Conservation (phyloP, 2,797 vertebrate genomes). For the Rhabdophis nuchalis region DNA sequence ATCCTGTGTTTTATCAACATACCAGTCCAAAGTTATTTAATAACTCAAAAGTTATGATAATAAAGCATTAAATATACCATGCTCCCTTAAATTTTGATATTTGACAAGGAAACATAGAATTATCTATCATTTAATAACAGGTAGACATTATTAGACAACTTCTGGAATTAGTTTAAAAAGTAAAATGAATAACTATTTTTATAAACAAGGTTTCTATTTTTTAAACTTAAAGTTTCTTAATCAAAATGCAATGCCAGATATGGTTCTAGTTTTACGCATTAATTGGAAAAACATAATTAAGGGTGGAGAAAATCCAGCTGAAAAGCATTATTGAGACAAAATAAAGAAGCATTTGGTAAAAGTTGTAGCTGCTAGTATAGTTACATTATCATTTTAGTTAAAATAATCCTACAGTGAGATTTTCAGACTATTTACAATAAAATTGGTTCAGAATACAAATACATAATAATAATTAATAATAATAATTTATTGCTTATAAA, state of each 20-base stretch:
- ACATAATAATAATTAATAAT: too few species aligned
- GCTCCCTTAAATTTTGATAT: neutral
- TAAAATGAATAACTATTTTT: constrained; percentile 14
- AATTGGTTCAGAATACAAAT: neutral
- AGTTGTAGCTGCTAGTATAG: neutral
- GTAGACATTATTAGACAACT: constrained; percentile 13
- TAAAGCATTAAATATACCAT: neutral
- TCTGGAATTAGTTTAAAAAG: constrained; percentile 5
- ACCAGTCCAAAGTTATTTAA: neutral
- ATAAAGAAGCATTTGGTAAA: neutral
- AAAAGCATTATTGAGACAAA: neutral
- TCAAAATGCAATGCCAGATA: neutral
- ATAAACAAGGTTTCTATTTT: constrained; percentile 26
- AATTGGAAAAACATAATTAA: rapidly evolving
- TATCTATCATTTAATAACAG: neutral
- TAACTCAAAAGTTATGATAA: constrained; percentile 5
- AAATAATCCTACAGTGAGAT: neutral
- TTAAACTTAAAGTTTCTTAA: constrained; percentile 7
- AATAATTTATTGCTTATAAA: too few species aligned
- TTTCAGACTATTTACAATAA: neutral
- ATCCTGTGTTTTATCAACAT: neutral
- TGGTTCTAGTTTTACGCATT: constrained; percentile 22
- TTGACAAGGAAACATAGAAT: neutral
- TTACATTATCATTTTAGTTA: neutral
- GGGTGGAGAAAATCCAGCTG: neutral